Base-by-base conservation (phyloP, 2,888 invertebrate species). In the Hermaeophaga mercurialis region DNA sequence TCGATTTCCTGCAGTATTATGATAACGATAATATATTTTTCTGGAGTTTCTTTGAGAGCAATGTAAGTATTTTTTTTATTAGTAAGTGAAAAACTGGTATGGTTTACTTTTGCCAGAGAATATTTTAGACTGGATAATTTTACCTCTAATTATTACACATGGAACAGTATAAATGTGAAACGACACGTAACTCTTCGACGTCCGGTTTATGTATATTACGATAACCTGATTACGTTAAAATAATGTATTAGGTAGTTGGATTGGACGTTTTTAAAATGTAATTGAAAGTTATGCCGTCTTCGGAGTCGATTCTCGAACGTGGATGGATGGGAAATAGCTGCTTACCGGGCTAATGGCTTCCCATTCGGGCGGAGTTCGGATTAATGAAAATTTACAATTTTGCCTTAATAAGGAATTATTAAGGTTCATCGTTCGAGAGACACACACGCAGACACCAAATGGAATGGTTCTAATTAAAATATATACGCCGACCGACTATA, bases 311-410 rank as follows among this genome's bases (percentile, higher is more conserved):
- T 28, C 28, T 31, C 31, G 31, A 31, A 31, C 31, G 1, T 2
- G 2, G 11, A 31, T 31, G 31, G 31, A 31, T 9, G 14, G 47
- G n/a, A 36, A 15, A 47, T 43, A 44, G 43, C 44, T 52, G 52
- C 34, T 52, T 33, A 43, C 24, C 18, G 43, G 22, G 14, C 8
- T 52, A 52, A 52, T 52, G 52, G 43, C 11, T 52, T 52, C 34
- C 26, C 34, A 34, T 52, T 52, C 43, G 34, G 50, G 12, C 44
- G 11, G 15, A 34, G 52, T 12, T n/a, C 24, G 12, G 11, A 15
- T 34, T 63, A 60, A 63, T 60, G 60, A 58, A 60, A 59, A 63
- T 63, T 63, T 63, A 63, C 57, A 58, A 56, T 60, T 58, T 60
- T 38, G 50, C 60, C 52, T 41, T 58, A 60, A 60, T 56, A 54